Percentiles rank a stretch among this genome's conserved stretches.
Conservation (phyloP, 2,888 invertebrate genomes). For the Noctua fimbriata region DNA sequence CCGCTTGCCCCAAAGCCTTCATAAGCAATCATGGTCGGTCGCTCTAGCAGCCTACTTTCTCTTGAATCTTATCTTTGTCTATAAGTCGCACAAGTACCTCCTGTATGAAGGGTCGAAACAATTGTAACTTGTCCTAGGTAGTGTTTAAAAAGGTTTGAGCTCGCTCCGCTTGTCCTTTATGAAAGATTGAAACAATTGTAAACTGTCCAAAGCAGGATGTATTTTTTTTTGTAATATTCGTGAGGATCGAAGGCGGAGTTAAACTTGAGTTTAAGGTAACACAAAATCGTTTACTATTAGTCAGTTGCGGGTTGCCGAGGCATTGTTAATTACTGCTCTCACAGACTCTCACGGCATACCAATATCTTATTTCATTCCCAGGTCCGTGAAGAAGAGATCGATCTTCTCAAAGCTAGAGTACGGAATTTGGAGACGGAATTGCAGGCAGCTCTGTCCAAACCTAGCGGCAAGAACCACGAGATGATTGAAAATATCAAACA, state of each 20-base stretch:
- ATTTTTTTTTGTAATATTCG: constrained; percentile 71
- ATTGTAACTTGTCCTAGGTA: no score
- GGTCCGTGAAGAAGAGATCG: constrained; percentile 89
- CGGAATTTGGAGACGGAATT: constrained; percentile 87
- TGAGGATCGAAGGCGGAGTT: constrained; percentile 75
- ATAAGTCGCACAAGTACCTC: no score
- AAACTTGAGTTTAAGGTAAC: constrained; percentile 84
- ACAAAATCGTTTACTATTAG: background rate
- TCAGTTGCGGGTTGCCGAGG: background rate
- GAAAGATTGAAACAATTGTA: no score
- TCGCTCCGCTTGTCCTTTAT: no score
- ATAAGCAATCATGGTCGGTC: no score
- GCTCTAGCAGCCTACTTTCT: no score
- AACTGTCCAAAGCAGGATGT: no score
- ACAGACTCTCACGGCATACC: background rate
- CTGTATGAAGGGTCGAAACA: no score
- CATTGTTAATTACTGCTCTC: background rate
- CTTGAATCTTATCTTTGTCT: no score
- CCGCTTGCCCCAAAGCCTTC: no score
- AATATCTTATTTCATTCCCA: constrained; percentile 60
- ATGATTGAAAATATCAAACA: constrained; percentile 88
- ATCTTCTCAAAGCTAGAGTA: constrained; percentile 87
- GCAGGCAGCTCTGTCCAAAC: constrained; percentile 86
- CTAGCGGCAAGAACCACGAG: constrained; percentile 87
- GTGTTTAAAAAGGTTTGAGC: no score